Conservation (phyloP, 2,888 invertebrate genomes). For the Desoria tigrina region DNA sequence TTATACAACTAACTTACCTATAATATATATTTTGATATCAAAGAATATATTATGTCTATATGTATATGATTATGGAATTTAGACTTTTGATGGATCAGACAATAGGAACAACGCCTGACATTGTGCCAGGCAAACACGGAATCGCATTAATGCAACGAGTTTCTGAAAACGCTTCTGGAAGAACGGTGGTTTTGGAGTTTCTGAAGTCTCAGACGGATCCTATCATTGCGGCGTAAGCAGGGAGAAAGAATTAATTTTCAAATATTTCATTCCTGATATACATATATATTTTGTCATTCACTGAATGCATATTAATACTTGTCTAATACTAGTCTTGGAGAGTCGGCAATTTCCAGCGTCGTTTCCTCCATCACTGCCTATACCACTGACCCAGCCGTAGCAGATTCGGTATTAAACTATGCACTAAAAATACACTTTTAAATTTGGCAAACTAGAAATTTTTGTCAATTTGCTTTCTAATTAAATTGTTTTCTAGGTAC, state of each 20-base stretch:
- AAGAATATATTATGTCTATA: no score
- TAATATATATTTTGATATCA: neutral
- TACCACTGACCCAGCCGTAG: neutral
- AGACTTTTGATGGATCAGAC: neutral
- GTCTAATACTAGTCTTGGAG: neutral
- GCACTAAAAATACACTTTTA: no score
- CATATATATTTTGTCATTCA: neutral
- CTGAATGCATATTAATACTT: no score
- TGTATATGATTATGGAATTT: no score
- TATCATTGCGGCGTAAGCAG: neutral
- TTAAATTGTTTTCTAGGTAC: constrained; percentile 8
- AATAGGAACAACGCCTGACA: neutral
- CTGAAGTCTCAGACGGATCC: neutral
- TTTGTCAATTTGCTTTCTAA: neutral
- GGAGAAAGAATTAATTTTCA: neutral
- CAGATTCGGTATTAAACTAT: neutral
- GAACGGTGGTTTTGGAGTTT: neutral
- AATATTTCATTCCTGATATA: neutral
- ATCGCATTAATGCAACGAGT: constrained; percentile 13
- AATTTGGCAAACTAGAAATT: no score
- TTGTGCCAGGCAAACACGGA: neutral
- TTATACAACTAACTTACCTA: no score
- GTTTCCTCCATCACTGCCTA: constrained; percentile 9
- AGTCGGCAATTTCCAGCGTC: neutral
- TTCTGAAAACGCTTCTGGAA: neutral